Evolutionary conservation across 2,888 invertebrate species (phyloP), one percentile per base, ranked within the genome.

Genomic region (Suillia variegata): DNA sequence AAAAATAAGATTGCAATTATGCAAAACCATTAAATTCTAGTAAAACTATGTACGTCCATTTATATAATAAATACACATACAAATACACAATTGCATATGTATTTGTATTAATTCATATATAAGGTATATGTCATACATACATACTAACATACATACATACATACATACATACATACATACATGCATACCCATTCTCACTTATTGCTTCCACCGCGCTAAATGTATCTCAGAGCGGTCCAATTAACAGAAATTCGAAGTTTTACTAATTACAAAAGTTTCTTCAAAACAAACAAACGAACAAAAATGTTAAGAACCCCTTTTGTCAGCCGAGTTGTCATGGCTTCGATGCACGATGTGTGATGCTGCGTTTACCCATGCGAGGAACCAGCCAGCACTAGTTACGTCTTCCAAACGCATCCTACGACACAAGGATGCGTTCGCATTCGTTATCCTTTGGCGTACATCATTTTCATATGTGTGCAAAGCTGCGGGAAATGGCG

Each of bases 361-460:
- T n/a, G n/a, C 10, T 5, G 38, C 74, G 74, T 75, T 65, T 49
- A 59, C 69, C 74, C 63, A 69, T 58, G 67, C 59, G 62, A 59
- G 56, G 6, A 47, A 47, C 8, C 12, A 15, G 24, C 21, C n/a
- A 24, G n/a, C 20, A 17, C 21, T 15, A 17, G 24, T n/a, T n/a
- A 13, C 5, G 20, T 8, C 8, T 5, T 8, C 8, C 4, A 3
- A 12, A 10, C 8, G 21, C 18, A 18, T 17, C 17, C 18, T 18
- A 20, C 4, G 6, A 18, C 17, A 20, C 21, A 47, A 13, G 47
- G 10, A 21, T 21, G 21, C 47, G n/a, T 42, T 12, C 42, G 13
- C 21, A n/a, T 20, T 47, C 26, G 31, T 26, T 26, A 15, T 31
- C 31, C 15, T 51, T 33, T 51, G 17, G 17, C 13, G 17, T 18